Conservation (phyloP, 2,797 vertebrate species). For the Centropyge bicolor region DNA sequence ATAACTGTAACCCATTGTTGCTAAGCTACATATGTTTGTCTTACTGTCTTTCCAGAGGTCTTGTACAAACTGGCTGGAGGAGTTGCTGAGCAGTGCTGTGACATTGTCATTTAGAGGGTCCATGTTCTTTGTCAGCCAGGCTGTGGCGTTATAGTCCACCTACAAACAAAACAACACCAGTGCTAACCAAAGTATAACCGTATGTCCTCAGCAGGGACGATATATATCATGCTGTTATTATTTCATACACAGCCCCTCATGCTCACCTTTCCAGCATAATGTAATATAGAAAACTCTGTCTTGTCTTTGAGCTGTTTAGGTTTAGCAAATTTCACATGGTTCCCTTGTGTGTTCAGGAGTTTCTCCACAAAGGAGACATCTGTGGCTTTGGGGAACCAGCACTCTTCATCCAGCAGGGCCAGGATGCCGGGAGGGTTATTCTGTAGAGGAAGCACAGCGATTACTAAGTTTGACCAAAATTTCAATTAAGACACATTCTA, state of each 20-base stretch:
- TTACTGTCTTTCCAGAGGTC: conserved; percentile 98
- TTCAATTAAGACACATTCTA: background rate
- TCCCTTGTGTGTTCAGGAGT: conserved; percentile 92
- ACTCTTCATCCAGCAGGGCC: conserved; percentile 97
- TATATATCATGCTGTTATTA: too few relatives aligned
- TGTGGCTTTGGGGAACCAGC: conserved; percentile 99
- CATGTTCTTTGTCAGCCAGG: conserved; percentile 99
- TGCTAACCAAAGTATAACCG: background rate
- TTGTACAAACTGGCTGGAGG: conserved; percentile 93
- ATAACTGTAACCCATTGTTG: background rate
- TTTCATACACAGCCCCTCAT: background rate
- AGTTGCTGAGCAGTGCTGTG: conserved; percentile 91
- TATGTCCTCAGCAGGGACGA: too few relatives aligned
- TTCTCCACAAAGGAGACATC: conserved; percentile 97
- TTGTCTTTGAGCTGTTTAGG: conserved; percentile 96
- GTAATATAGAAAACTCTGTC: conserved; percentile 94
- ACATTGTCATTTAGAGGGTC: conserved; percentile 98
- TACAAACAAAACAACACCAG: conserved; percentile 62
- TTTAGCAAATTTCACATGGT: conserved; percentile 94
- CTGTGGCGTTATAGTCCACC: conserved; percentile 94
- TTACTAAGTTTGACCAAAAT: background rate
- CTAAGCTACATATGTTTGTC: conserved; percentile 33
- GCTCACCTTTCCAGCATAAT: conserved; percentile 95
- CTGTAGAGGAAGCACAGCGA: conserved; percentile 77
- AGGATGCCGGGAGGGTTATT: conserved; percentile 97